These are phyloP conservation scores for Nephrotoma guestfalica DNA, from an alignment of 2,888 invertebrate species.

Conservation along the genomic window DNA sequence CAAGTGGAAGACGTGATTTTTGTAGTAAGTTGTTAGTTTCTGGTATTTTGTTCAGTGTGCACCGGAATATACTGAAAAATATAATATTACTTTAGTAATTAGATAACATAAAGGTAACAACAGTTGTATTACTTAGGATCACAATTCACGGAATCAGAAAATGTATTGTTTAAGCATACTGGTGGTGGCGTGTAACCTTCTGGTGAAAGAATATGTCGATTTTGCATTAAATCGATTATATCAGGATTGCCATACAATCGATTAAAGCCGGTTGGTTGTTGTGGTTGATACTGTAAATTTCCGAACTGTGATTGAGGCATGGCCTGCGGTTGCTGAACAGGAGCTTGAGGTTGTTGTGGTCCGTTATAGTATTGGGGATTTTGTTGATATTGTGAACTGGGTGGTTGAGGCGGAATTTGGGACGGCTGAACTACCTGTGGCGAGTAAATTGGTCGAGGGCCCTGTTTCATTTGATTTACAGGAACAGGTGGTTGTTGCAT, in stretches of 20 bases:
- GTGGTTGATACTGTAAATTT: constrained; percentile 11
- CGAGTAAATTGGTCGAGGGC: neutral
- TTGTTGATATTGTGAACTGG: neutral
- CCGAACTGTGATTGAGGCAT: neutral
- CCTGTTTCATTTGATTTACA: neutral
- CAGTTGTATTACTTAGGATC: constrained; percentile 64
- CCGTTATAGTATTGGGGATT: neutral
- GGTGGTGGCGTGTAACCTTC: constrained; percentile 65
- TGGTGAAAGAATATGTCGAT: constrained; percentile 65
- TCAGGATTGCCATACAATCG: constrained; percentile 69
- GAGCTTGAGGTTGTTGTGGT: neutral
- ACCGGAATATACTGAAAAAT: constrained; percentile 68
- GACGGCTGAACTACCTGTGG: neutral
- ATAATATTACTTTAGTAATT: neutral
- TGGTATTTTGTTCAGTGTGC: constrained; percentile 90
- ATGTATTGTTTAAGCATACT: constrained; percentile 66
- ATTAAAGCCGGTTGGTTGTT: constrained; percentile 48
- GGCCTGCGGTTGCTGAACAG: neutral
- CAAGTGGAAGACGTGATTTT: constrained; percentile 89
- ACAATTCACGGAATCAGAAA: constrained; percentile 74
- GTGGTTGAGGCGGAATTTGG: neutral
- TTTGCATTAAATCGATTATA: constrained; percentile 69
- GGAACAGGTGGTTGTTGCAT: neutral
- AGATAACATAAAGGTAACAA: neutral
- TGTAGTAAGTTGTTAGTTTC: constrained; percentile 82